A percentile compares a stretch with the other conserved stretches of the same genome.
phyloP scores from a whole-genome alignment of 1,140 invertebrate species.

The Ceratoteleas bidentatus region DNA sequence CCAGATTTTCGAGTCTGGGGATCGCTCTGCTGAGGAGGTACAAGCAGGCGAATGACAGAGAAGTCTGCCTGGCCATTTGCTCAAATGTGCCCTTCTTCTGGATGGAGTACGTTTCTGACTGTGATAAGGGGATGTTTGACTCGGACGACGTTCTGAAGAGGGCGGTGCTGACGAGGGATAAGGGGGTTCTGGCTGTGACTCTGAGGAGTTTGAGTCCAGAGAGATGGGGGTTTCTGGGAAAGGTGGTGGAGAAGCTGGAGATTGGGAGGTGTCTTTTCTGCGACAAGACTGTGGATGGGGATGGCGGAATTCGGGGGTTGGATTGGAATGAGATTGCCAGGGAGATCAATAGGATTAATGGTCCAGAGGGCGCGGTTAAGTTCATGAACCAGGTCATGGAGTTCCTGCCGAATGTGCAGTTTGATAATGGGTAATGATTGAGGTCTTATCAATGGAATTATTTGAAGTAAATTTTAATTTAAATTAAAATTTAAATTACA shows the following conservation, averaged over 20 bases:
- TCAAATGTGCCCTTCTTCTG: conserved; percentile 84
- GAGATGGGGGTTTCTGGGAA: conserved; percentile 68
- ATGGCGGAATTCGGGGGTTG: conserved; percentile 57
- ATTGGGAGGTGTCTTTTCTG: conserved; percentile 73
- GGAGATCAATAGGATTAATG: conserved; percentile 72
- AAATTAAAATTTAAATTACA: too few relatives aligned
- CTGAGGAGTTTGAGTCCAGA: conserved; percentile 67
- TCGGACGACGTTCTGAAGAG: conserved; percentile 50
- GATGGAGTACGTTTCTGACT: conserved; percentile 73
- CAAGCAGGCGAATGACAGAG: conserved; percentile 30
- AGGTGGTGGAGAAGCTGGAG: conserved; percentile 65
- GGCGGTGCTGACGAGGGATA: conserved; percentile 74
- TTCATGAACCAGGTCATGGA: conserved; percentile 72
- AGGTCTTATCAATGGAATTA: too few relatives aligned
- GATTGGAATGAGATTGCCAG: conserved; percentile 72
- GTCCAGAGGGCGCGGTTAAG: conserved; percentile 69
- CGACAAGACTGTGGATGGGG: conserved; percentile 41
- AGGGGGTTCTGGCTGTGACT: conserved; percentile 68
- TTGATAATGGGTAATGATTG: conserved; percentile 72
- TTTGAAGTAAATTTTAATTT: too few relatives aligned
- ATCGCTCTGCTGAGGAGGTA: conserved; percentile 69
- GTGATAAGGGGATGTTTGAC: conserved; percentile 39
- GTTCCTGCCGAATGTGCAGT: conserved; percentile 65
- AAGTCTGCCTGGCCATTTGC: conserved; percentile 75
- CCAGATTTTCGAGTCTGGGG: conserved; percentile 73